A percentile compares a stretch with the other conserved stretches of the same genome.
phyloP scores from a whole-genome alignment of 2,888 invertebrate species.

The Xylocampa areola region DNA sequence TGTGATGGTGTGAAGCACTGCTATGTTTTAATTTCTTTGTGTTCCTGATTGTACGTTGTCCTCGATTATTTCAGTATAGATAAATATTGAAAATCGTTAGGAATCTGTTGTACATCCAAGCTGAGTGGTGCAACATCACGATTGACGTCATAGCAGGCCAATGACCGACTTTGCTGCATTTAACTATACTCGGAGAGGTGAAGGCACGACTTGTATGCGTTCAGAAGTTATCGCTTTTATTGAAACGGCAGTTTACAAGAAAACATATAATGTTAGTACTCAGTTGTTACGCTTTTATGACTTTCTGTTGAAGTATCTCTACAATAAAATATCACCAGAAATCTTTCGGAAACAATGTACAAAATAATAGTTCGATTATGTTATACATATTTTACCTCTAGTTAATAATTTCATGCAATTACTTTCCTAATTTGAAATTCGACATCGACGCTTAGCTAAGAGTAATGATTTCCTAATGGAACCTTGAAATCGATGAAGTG shows the following conservation, averaged over 20 bases:
- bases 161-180: slow-evolving; percentile 66
- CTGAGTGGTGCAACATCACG: slow-evolving; percentile 63
- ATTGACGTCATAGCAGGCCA: slow-evolving; percentile 75
- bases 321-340: neutral
- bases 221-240: slow-evolving; percentile 39
- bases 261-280: slow-evolving; percentile 12
- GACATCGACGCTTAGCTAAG: slow-evolving; percentile 11
- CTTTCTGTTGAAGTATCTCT: slow-evolving; percentile 7
- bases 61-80: slow-evolving; percentile 52
- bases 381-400: slow-evolving; percentile 10
- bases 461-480: slow-evolving; percentile 35
- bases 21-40: slow-evolving; percentile 43
- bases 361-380: neutral
- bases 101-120: slow-evolving; percentile 53
- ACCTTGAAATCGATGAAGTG: slow-evolving; percentile 42
- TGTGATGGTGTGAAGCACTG: too few relatives aligned
- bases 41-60: slow-evolving; percentile 30
- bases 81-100: slow-evolving; percentile 51
- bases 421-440: slow-evolving; percentile 1
- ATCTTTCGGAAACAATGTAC: neutral
- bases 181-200: slow-evolving; percentile 52
- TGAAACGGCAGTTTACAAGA: slow-evolving; percentile 31
- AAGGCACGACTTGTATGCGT: slow-evolving; percentile 45
- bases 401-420: neutral
- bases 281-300: slow-evolving; percentile 7